Conservation (phyloP, 2,797 vertebrate genomes). For the Podarcis lilfordi region DNA sequence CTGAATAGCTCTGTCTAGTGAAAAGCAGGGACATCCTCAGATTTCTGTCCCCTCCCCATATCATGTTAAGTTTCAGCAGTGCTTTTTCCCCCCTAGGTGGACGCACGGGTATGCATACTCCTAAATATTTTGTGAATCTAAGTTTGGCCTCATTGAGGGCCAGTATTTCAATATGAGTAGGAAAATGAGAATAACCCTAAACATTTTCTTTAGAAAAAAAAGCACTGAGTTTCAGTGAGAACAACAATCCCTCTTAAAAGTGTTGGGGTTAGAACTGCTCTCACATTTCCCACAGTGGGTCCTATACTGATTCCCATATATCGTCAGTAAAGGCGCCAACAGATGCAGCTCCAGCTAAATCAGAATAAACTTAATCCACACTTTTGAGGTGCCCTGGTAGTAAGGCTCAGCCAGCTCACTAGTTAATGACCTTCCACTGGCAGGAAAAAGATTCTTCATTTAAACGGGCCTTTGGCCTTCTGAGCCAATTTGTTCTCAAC, state of each 20-base stretch:
- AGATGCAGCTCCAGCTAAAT: neutral
- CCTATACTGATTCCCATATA: neutral
- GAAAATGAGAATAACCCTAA: too few relatives aligned
- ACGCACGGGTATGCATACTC: too few relatives aligned
- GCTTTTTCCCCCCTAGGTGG: too few relatives aligned
- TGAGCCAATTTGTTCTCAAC: neutral
- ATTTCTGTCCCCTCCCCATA: neutral
- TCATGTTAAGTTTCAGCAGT: neutral
- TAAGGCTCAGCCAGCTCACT: too few relatives aligned
- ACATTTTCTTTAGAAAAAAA: too few relatives aligned
- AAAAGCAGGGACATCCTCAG: neutral
- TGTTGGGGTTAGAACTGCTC: neutral
- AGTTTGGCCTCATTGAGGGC: too few relatives aligned
- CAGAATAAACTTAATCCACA: neutral
- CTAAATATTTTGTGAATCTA: too few relatives aligned
- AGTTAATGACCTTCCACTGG: neutral
- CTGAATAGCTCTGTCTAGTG: neutral
- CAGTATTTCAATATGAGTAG: too few relatives aligned
- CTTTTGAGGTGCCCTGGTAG: neutral
- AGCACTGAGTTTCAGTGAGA: neutral
- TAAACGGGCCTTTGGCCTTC: neutral
- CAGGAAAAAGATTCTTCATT: neutral
- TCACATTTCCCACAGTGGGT: neutral
- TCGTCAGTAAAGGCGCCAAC: neutral
- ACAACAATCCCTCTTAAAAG: neutral